Evolutionary conservation across 2,888 invertebrate genomes (phyloP), one percentile per base, ranked within the genome.

Genomic region (Busseola fusca): DNA sequence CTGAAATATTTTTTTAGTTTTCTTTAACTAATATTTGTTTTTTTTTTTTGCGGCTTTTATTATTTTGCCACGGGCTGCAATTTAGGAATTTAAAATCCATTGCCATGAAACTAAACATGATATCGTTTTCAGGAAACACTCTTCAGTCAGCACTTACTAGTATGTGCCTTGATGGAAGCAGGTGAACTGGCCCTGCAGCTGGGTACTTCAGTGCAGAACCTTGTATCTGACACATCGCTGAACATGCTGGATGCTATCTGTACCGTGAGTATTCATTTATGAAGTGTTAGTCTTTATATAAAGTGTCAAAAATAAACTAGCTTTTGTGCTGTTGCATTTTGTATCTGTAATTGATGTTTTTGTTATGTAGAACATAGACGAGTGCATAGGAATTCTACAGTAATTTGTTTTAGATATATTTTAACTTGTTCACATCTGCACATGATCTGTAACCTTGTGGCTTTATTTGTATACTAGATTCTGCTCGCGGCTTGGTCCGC

Each of bases 121-220:
- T 0, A 21, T 27, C 18, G 0, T 59, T 62, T 56, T 30, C 84
- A 98, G 95, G 98, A 98, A 91, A 98, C 98, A 0, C 92, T 98
- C 34, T 98, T 98, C 91, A 98, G 98, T 90, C 99, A 99, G 88
- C 99, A 99, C 92, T 93, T 98, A 78, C 91, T 99, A 54, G 98
- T 99, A 4, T 99, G 99, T 91, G 99, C 99, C 7, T 94, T 99
- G 80, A 99, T 98, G 90, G 99, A 99, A 93, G 97, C 99, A 66
- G 99, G 99, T 3, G 98, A 98, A 87, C 96, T 99, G 72, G 97
- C 99, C 30, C 96, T 98, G 52, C 98, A 98, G 78, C 96, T 99
- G 25, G 99, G 99, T n/a, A 99, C 99, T 0, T 98, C 99, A 0
- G 98, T 99, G 5, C 97, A 98, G 86, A 98, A 98, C 89, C 96